These are phyloP conservation scores for Pammene aurita DNA, from an alignment of 2,888 invertebrate genomes.

Conservation along the genomic window DNA sequence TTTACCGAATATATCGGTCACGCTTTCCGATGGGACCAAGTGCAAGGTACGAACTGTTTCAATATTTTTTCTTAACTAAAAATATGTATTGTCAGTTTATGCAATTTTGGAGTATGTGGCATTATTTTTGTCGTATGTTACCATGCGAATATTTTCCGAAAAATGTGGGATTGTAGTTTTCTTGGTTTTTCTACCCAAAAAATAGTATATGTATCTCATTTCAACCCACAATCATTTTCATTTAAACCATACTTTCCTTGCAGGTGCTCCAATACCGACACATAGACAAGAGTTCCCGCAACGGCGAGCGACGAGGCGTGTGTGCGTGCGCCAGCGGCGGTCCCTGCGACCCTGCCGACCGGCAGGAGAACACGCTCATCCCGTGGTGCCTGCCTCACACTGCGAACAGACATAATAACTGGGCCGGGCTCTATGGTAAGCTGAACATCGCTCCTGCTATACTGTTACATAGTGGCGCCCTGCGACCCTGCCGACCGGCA, in stretches of 20 bases:
- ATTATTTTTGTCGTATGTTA: no score
- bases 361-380: slow-evolving; percentile 92
- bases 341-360: slow-evolving; percentile 86
- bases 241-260: neutral
- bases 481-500: slow-evolving; percentile 90
- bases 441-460: no score
- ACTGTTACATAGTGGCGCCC: slow-evolving; percentile 80
- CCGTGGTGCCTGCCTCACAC: slow-evolving; percentile 96
- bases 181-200: no score
- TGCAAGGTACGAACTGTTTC: slow-evolving; percentile 70
- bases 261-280: slow-evolving; percentile 78
- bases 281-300: slow-evolving; percentile 76
- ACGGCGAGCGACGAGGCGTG: slow-evolving; percentile 86
- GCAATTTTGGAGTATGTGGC: no score
- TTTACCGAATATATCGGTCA: slow-evolving; percentile 89
- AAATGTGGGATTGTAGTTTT: no score
- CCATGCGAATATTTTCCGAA: no score
- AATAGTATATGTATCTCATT: no score
- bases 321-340: slow-evolving; percentile 88
- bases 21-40: slow-evolving; percentile 87
- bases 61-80: no score
- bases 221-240: no score
- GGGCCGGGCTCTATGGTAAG: slow-evolving; percentile 91
- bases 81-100: no score
- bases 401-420: slow-evolving; percentile 92